These are phyloP conservation scores for Alcedo quadribrachys DNA, from an alignment of 2,797 vertebrate species.

Conservation along the genomic window DNA sequence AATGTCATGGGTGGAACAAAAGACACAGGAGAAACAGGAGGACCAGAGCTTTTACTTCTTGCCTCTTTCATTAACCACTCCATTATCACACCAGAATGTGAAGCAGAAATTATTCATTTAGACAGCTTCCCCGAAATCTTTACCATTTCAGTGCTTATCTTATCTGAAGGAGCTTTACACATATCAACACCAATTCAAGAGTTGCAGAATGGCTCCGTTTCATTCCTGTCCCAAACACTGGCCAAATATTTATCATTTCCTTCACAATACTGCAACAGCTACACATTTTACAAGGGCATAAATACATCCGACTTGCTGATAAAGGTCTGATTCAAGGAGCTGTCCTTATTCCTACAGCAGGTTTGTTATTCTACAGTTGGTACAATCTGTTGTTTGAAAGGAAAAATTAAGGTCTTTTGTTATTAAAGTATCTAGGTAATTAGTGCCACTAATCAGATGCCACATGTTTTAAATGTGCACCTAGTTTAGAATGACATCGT, in stretches of 20 bases:
- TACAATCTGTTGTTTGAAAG: background rate
- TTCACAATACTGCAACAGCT: background rate
- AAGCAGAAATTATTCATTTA: conserved; percentile 26
- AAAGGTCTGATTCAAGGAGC: background rate
- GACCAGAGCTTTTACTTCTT: background rate
- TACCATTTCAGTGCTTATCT: conserved; percentile 51
- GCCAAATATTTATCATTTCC: conserved; percentile 25
- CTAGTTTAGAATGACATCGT: background rate
- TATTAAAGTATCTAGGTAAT: background rate
- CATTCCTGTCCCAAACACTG: background rate
- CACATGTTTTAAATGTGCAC: background rate
- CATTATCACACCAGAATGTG: background rate
- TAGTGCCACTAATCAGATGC: background rate
- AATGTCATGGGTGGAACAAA: background rate
- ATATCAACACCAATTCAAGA: conserved; percentile 37
- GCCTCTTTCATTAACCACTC: background rate
- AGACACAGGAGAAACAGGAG: background rate
- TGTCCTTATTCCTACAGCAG: background rate
- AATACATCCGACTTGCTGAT: conserved; percentile 3
- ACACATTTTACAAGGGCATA: background rate
- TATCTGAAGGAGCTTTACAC: conserved; percentile 54
- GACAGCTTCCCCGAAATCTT: conserved; percentile 35
- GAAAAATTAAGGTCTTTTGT: background rate
- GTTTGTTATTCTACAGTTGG: background rate
- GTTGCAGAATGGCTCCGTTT: background rate